These are phyloP conservation scores for Dryobota labecula DNA, from an alignment of 2,888 invertebrate genomes.

Conservation along the genomic window DNA sequence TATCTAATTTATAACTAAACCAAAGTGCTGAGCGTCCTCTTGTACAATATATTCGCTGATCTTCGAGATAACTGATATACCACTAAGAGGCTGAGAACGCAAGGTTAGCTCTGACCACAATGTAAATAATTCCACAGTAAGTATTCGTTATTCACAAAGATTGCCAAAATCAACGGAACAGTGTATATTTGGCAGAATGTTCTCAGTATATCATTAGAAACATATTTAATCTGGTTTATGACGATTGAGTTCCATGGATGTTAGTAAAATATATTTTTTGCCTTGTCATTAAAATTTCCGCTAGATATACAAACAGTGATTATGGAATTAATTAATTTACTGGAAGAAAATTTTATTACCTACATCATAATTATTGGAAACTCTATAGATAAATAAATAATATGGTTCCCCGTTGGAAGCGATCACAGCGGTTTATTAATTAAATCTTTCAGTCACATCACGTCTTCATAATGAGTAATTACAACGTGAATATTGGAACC, in stretches of 20 bases:
- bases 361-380: too few species aligned
- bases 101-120: slow-evolving; percentile 20
- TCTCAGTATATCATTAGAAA: too few species aligned
- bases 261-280: too few species aligned
- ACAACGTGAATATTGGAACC: background rate
- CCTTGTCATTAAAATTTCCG: background rate
- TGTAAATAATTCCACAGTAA: slow-evolving; percentile 20
- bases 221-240: too few species aligned
- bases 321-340: background rate
- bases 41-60: slow-evolving; percentile 19
- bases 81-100: slow-evolving; percentile 12
- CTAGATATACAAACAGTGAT: background rate
- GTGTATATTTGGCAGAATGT: background rate
- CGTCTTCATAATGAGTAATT: too few species aligned
- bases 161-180: slow-evolving; percentile 24
- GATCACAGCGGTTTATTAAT: background rate
- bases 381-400: background rate
- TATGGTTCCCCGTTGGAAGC: background rate
- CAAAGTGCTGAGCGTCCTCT: slow-evolving; percentile 5
- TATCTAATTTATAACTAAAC: slow-evolving; percentile 16
- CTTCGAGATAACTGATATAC: slow-evolving; percentile 10
- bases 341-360: background rate
- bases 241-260: too few species aligned
- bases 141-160: slow-evolving; percentile 23
- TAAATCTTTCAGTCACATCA: background rate